phyloP scores from a whole-genome alignment of 1,140 invertebrate genomes.

The Listronotus oregonensis region DNA sequence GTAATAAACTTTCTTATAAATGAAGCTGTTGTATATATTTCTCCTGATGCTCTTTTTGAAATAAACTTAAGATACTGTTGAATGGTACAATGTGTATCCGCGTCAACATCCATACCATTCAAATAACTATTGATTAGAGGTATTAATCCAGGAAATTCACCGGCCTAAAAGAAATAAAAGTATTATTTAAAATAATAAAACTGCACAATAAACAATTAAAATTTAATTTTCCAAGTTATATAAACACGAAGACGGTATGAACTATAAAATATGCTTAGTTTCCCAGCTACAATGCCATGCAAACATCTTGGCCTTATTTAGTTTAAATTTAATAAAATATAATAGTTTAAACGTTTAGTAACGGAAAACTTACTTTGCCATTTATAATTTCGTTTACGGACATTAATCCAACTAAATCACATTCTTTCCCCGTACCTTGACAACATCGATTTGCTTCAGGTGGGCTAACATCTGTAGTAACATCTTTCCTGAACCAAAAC shows the following conservation, averaged over 20 bases:
- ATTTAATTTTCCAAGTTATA: no score
- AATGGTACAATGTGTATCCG: constrained; percentile 95
- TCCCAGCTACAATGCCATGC: no score
- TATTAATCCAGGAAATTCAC: constrained; percentile 92
- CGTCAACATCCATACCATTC: constrained; percentile 91
- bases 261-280: no score
- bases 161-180: constrained; percentile 62
- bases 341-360: background rate
- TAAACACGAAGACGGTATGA: no score
- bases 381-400: constrained; percentile 97
- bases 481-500: constrained; percentile 91
- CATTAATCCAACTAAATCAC: constrained; percentile 73
- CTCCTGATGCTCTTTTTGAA: constrained; percentile 84
- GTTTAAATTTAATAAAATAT: background rate
- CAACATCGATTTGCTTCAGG: constrained; percentile 57
- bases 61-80: constrained; percentile 97
- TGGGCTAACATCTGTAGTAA: constrained; percentile 63
- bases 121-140: constrained; percentile 93
- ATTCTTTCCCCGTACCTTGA: constrained; percentile 43
- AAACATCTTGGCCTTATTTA: no score
- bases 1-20: constrained; percentile 93
- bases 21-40: constrained; percentile 82
- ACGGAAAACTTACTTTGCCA: constrained; percentile 74
- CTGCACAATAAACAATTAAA: no score
- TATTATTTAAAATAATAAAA: no score